These are phyloP conservation scores for Prorops nasuta DNA, from an alignment of 1,140 invertebrate genomes.

Conservation along the genomic window DNA sequence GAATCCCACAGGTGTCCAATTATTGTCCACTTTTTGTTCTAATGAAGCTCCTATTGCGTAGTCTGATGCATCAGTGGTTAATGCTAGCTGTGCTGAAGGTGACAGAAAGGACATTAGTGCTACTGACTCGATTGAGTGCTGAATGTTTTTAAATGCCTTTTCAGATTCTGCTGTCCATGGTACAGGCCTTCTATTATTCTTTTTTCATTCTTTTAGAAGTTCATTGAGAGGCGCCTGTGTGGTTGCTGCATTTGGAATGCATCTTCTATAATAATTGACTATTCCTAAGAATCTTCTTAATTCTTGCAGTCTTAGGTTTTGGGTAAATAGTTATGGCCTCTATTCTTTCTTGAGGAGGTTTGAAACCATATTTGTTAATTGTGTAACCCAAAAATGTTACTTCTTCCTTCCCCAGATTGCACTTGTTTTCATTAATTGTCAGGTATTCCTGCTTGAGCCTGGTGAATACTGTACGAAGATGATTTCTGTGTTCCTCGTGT, in stretches of 20 bases:
- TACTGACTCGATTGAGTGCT: no score
- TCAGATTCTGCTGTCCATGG: conserved; percentile 53
- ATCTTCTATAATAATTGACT: conserved; percentile 1
- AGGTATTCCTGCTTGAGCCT: not conserved
- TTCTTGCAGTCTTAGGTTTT: conserved; percentile 3
- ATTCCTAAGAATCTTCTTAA: conserved; percentile 2
- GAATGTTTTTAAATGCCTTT: no score
- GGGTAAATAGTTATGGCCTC: not conserved
- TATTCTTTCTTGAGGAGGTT: not conserved
- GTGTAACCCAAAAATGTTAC: not conserved
- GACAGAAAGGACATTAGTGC: no score
- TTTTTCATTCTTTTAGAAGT: conserved; percentile 1
- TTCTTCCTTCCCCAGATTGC: not conserved
- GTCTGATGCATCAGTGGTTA: not conserved
- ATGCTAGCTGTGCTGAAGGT: no score
- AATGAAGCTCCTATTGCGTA: not conserved
- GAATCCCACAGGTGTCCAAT: no score
- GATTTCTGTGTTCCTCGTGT: not conserved
- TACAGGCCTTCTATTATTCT: not conserved
- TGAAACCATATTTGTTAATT: not conserved
- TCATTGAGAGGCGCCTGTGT: no score
- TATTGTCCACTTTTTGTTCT: conserved; percentile 21
- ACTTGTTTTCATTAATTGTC: conserved; percentile 1
- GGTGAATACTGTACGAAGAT: conserved; percentile 2
- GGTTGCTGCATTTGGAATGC: no score